Evolutionary conservation across 2,113 vertebrate genomes (phyloP).

Genomic region (Rhodinocichla rosea): DNA sequence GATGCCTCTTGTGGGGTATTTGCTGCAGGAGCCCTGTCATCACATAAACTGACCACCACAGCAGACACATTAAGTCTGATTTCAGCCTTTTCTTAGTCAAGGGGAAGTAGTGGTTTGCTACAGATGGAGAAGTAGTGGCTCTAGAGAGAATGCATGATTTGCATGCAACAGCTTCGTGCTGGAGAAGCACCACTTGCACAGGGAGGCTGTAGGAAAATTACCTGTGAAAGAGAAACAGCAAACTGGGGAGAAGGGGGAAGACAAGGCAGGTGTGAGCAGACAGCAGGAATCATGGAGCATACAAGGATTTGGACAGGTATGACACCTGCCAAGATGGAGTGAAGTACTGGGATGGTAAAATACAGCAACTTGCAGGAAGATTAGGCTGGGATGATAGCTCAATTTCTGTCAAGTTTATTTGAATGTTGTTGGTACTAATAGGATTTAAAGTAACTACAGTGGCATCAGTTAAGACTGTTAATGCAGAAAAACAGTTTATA

Average conservation of each 20-base stretch:
- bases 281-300: background rate
- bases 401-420: background rate
- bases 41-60: background rate
- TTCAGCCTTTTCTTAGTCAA: background rate
- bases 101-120: background rate
- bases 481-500: background rate
- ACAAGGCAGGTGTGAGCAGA: background rate
- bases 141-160: background rate
- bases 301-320: background rate
- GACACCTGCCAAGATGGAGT: background rate
- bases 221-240: background rate
- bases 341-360: background rate
- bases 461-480: background rate
- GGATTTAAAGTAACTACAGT: background rate
- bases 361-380: background rate
- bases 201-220: background rate
- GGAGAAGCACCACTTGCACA: background rate
- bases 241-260: background rate
- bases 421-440: background rate
- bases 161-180: accelerated
- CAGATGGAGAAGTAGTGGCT: background rate
- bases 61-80: background rate
- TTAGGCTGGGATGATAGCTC: background rate
- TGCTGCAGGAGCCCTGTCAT: background rate
- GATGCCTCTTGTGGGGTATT: too few species aligned